Conservation (phyloP, 1,140 invertebrate genomes). For the Cotesia vestalis region DNA sequence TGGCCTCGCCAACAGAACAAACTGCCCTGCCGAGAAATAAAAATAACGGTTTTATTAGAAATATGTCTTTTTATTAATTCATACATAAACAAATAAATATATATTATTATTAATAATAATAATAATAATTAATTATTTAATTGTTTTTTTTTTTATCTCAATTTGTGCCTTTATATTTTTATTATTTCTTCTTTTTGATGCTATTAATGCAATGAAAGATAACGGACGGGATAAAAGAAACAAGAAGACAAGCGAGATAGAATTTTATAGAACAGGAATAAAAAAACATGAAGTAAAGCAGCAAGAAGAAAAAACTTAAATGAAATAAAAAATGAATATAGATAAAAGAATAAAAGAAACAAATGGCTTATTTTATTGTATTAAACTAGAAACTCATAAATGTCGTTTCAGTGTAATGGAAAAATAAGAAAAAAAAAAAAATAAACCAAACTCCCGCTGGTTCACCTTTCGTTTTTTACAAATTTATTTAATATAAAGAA, state of each 20-base stretch:
- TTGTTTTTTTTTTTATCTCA: too few species aligned
- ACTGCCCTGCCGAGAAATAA: constrained; percentile 65
- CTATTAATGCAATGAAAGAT: too few species aligned
- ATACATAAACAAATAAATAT: background rate
- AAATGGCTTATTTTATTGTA: background rate
- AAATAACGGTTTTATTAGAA: constrained; percentile 52
- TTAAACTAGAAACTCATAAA: constrained; percentile 25
- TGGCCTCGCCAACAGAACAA: constrained; percentile 64
- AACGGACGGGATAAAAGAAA: too few species aligned
- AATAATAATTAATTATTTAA: too few species aligned
- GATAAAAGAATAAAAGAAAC: background rate
- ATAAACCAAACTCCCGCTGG: too few species aligned
- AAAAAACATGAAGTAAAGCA: background rate
- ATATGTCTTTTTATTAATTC: background rate
- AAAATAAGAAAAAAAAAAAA: constrained; percentile 23
- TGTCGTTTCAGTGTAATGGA: constrained; percentile 13
- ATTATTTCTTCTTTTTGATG: constrained; percentile 1
- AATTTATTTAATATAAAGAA: too few species aligned
- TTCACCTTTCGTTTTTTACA: constrained; percentile 10
- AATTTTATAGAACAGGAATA: too few species aligned
- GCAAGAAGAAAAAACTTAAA: too few species aligned
- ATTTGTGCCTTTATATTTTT: background rate
- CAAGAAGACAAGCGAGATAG: too few species aligned
- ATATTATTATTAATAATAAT: too few species aligned
- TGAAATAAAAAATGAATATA: background rate